These are phyloP conservation scores for Chymomyza fuscimana DNA, from an alignment of 2,888 invertebrate species.

Conservation along the genomic window DNA sequence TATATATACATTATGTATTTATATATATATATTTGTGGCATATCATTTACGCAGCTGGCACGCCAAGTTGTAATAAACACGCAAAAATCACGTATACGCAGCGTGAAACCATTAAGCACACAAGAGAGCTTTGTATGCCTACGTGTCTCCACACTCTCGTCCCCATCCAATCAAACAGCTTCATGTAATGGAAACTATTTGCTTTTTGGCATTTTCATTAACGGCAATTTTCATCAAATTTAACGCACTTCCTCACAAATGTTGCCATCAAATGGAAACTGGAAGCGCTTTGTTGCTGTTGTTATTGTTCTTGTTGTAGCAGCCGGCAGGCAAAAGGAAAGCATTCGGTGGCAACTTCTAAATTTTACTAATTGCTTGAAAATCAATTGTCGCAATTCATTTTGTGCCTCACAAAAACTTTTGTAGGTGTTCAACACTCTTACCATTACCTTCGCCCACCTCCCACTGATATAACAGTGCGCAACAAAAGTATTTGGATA, in stretches of 20 bases:
- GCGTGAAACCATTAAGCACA: slow-evolving; percentile 37
- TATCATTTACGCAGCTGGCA: slow-evolving; percentile 16
- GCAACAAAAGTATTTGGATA: too few species aligned
- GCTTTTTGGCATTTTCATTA: slow-evolving; percentile 65
- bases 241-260: slow-evolving; percentile 66
- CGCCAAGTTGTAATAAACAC: slow-evolving; percentile 28
- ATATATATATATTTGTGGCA: not conserved
- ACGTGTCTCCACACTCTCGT: not conserved
- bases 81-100: slow-evolving; percentile 58
- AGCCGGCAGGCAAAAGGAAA: not conserved
- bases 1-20: not conserved
- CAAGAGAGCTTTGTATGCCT: slow-evolving; percentile 19
- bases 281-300: not conserved
- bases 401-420: slow-evolving; percentile 19
- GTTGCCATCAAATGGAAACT: slow-evolving; percentile 45
- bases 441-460: too few species aligned
- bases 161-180: slow-evolving; percentile 3
- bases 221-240: slow-evolving; percentile 64
- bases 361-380: slow-evolving; percentile 63
- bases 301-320: not conserved
- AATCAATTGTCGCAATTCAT: slow-evolving; percentile 74
- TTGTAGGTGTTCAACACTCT: not conserved
- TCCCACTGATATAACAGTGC: too few species aligned
- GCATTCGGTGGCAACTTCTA: slow-evolving; percentile 32
- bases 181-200: slow-evolving; percentile 69